A percentile compares a stretch with the other conserved stretches of the same genome.
These are phyloP conservation scores for Gerris buenoi DNA, from an alignment of 1,140 invertebrate species.

Conservation along the genomic window DNA sequence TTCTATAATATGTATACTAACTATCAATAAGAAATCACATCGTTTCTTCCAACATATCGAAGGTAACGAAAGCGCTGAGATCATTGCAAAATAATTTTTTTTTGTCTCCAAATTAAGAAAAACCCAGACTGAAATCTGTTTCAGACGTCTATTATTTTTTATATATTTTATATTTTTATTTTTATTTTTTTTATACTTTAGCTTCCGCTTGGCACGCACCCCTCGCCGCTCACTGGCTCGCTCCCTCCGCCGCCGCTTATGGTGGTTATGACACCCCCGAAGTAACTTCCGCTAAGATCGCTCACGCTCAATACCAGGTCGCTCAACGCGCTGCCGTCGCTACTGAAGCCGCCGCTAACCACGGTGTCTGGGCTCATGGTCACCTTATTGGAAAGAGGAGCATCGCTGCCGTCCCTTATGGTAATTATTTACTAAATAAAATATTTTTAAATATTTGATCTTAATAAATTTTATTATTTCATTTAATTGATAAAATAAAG, in stretches of 20 bases:
- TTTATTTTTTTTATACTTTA: too few relatives aligned
- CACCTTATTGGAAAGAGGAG: not conserved
- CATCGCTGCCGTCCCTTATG: not conserved
- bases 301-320: not conserved
- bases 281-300: constrained; percentile 1
- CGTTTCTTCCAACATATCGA: not conserved
- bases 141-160: too few relatives aligned
- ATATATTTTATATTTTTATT: too few relatives aligned
- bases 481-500: not conserved
- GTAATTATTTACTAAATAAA: not conserved
- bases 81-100: not conserved
- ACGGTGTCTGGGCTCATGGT: not conserved
- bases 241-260: not conserved
- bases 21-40: not conserved
- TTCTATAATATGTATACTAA: too few relatives aligned
- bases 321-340: constrained; percentile 3
- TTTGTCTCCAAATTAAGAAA: too few relatives aligned
- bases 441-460: not conserved
- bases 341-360: not conserved
- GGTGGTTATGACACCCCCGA: not conserved
- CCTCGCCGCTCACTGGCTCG: not conserved
- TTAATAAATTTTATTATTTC: not conserved
- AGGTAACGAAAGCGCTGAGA: too few relatives aligned
- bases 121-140: too few relatives aligned
- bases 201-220: not conserved